Conservation (phyloP, 1,140 invertebrate species). For the Drosophila dunni region DNA sequence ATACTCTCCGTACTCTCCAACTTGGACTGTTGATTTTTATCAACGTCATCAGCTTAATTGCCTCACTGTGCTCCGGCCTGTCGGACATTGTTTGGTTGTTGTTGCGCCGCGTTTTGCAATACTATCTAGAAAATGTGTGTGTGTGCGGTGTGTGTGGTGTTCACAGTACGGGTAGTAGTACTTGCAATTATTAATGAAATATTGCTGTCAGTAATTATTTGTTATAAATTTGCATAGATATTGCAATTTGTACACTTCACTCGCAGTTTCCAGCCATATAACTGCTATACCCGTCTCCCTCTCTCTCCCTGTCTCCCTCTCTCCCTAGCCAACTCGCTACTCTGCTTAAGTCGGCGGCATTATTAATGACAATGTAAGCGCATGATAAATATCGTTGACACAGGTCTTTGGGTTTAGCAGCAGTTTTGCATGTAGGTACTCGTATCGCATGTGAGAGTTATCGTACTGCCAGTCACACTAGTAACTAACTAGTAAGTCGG, state of each 20-base stretch:
- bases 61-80: conserved; percentile 69
- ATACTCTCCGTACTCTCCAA: not conserved
- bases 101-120: conserved; percentile 56
- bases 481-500: conserved; percentile 28
- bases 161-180: conserved; percentile 33
- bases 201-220: conserved; percentile 83
- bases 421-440: not conserved
- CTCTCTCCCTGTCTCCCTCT: not conserved
- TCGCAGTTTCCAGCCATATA: conserved; percentile 29
- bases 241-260: conserved; percentile 80
- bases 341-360: conserved; percentile 58
- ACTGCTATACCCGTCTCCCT: not conserved
- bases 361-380: conserved; percentile 80
- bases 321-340: not conserved
- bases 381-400: conserved; percentile 81
- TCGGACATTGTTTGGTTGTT: conserved; percentile 11
- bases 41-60: conserved; percentile 83
- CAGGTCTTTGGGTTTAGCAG: conserved; percentile 56
- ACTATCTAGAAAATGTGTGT: conserved; percentile 67
- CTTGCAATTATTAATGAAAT: conserved; percentile 83
- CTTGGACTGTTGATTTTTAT: conserved; percentile 76
- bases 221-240: conserved; percentile 84
- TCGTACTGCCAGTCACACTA: conserved; percentile 16
- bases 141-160: conserved; percentile 24
- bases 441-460: conserved; percentile 5